Base-by-base conservation (phyloP, 2,797 vertebrate species). In the Cetoscarus ocellatus region DNA sequence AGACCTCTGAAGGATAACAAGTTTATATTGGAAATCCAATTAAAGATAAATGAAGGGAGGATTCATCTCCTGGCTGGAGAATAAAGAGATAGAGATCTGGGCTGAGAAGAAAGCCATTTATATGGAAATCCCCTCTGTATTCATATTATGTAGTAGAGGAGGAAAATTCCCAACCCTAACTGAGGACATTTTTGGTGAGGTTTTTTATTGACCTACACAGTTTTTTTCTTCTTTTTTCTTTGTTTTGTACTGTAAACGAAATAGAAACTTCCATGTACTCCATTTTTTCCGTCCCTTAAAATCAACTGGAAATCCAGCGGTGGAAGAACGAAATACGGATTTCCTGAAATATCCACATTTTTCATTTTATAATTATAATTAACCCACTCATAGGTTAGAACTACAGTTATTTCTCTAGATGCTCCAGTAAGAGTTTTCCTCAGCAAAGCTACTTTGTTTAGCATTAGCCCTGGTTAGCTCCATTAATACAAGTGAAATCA, bases 1-100 rank as follows among this genome's bases (percentile, higher is more conserved):
- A 65, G 61, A 79, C 47, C 74, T 83, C 75, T 79, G 73, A 69
- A 84, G 73, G 80, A 89, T 80, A 80, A 81, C 79, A 64, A 73
- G 73, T 88, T 90, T 87, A 74, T 83, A 86, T 87, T 86, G 75
- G 67, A 86, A 88, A 88, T 90, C 78, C 81, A 90, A 83, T 93
- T 86, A 90, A 91, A 91, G 85, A 90, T 92, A 83, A 91, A 93
- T 82, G 79, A 89, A 76, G 62, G 59, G 45, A 55, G 50, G 74
- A 84, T 81, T 88, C 78, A 70, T 80, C 63, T 82, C 70, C 78
- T 82, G 85, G 79, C 65, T 67, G 69, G 66, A 61, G 72, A 83
- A 82, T 73, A 75, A 80, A 78, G 49, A 75, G 77, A 78, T 77
- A 60, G 45, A 84, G 65, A 88, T 90, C 74, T 67, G 36, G 38